Evolutionary conservation across 2,797 vertebrate species (phyloP), one percentile per base, ranked within the genome.

Genomic region (Channa striata): DNA sequence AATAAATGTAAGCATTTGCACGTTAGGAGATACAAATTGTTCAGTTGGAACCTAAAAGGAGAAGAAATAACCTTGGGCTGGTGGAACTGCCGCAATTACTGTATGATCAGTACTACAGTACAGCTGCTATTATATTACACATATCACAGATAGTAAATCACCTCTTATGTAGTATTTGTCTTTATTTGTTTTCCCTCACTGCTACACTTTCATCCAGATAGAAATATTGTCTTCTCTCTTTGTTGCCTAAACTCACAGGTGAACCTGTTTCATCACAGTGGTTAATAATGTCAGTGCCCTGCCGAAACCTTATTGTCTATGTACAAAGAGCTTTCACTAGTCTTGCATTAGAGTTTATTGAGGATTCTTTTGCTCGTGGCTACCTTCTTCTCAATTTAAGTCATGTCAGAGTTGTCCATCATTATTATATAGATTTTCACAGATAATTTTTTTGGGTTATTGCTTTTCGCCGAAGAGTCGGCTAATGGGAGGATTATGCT

Each of bases 281-380:
- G 14, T 54, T 79, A 73, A 73, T 76, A 59, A 77, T 54, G 67
- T 50, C 43, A 59, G 25, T 46, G 57, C 59, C 40, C 54, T 67
- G 33, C 3, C 43, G 37, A 73, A 75, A 52, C 43, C 51, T 37
- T 30, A 39, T 48, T 67, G 10, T 49, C 0, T 68, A 13, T 64
- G 20, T 30, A 51, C 48, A 51, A 59, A 61, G 44, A 25, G 23
- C 75, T 69, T 42, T 34, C 42, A 13, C 51, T 39, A 0, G n/a
- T 5, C 63, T 59, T 0, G 2, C 56, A 17, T 70, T 49, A 30
- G 0, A 57, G 62, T 61, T 81, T 58, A 64, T 70, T 73, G 46
- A 53, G 39, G 39, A 50, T 20, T 4, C 54, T 59, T 68, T 65
- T 39, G 14, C 23, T 51, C 43, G 30, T 10, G 9, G 44, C 63